These are phyloP conservation scores for Bellardia pandia DNA, from an alignment of 2,888 invertebrate genomes.

Conservation along the genomic window DNA sequence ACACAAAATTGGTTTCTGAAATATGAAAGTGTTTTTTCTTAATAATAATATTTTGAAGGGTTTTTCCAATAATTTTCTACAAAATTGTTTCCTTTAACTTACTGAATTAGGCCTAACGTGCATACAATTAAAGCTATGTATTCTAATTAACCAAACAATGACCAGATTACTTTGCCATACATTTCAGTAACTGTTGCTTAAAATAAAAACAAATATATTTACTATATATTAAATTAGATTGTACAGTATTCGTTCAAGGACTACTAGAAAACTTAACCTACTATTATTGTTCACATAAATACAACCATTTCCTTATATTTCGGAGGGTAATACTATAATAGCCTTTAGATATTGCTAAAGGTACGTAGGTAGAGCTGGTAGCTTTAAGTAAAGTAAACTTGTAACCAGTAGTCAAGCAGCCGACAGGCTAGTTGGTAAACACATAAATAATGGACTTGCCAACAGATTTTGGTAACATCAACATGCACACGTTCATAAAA, in stretches of 20 bases:
- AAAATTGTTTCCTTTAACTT: too few species aligned
- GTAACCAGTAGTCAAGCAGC: conserved; percentile 70
- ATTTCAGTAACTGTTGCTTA: too few species aligned
- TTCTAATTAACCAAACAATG: too few species aligned
- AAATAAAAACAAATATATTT: too few species aligned
- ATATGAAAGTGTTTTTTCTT: too few species aligned
- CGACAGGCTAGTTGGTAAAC: conserved; percentile 69
- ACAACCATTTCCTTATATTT: neutral
- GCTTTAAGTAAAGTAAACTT: conserved; percentile 53
- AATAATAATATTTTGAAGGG: too few species aligned
- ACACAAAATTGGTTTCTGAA: too few species aligned
- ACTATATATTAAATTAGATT: neutral
- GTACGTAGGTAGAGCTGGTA: conserved; percentile 4
- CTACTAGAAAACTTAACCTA: neutral
- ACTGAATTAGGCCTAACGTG: too few species aligned
- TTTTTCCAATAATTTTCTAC: too few species aligned
- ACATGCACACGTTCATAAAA: conserved; percentile 61
- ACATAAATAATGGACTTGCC: conserved; percentile 73
- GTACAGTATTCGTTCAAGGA: neutral
- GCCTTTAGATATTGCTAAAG: conserved; percentile 45
- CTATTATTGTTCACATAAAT: neutral
- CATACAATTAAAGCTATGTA: too few species aligned
- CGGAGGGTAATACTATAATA: conserved; percentile 6
- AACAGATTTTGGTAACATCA: conserved; percentile 71
- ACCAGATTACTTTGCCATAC: too few species aligned